Percentiles rank a stretch among this genome's conserved stretches.
These are phyloP conservation scores for Rutilus rutilus DNA, from an alignment of 2,113 vertebrate species.

Conservation along the genomic window DNA sequence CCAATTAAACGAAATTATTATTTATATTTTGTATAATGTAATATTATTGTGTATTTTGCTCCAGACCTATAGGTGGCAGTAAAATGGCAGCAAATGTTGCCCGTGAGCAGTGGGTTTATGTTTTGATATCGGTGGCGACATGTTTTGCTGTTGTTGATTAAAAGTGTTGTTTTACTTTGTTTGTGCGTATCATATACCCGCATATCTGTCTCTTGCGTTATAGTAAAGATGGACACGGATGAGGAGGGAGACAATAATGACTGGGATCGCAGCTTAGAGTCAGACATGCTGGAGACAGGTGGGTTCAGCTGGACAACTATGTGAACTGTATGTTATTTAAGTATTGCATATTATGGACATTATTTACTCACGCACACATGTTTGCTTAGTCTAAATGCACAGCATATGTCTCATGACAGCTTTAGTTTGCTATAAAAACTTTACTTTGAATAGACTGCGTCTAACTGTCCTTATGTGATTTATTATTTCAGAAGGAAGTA, in stretches of 20 bases:
- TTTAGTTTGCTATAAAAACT: background rate
- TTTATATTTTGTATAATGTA: no score
- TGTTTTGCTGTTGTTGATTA: background rate
- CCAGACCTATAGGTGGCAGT: constrained; percentile 26
- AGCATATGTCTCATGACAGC: background rate
- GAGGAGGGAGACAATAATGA: constrained; percentile 26
- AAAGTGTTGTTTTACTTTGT: background rate
- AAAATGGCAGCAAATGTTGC: background rate
- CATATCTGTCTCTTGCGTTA: background rate
- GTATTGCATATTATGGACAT: background rate
- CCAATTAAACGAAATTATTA: no score
- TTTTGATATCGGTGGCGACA: background rate
- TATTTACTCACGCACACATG: no score
- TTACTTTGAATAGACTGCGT: background rate
- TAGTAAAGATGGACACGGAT: constrained; percentile 35
- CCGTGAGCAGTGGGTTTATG: background rate
- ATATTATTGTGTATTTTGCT: background rate
- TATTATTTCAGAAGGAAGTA: constrained; percentile 15
- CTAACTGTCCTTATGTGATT: background rate
- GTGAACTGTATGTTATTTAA: background rate
- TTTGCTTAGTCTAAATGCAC: background rate
- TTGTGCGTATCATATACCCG: background rate
- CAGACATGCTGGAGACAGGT: constrained; percentile 19
- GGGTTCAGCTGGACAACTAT: background rate
- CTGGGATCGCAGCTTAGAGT: constrained; percentile 23